Conservation (phyloP, 2,888 invertebrate genomes). For the Tetheella fluctuosa region DNA sequence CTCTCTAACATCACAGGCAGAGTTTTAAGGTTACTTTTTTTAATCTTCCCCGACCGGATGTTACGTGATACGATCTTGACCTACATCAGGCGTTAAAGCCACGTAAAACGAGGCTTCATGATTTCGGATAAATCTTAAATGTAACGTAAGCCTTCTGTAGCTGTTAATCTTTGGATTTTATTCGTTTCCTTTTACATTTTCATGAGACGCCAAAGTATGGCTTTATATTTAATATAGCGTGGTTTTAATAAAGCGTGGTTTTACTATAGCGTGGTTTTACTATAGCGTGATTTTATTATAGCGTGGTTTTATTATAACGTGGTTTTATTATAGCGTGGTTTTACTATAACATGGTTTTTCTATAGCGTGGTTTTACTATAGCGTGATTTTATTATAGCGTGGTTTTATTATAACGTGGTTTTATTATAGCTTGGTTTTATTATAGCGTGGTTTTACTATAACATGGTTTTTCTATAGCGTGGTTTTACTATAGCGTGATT, state of each 20-base stretch:
- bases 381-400: too few species aligned
- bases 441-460: too few species aligned
- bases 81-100: conserved; percentile 24
- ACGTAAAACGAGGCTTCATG: not conserved
- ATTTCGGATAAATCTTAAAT: conserved; percentile 8
- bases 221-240: not conserved
- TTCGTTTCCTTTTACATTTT: not conserved
- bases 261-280: too few species aligned
- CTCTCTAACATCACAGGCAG: not conserved
- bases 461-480: too few species aligned
- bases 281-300: too few species aligned
- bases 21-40: not conserved
- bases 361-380: too few species aligned
- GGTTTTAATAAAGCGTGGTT: not conserved
- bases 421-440: too few species aligned
- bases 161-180: conserved; percentile 7
- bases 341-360: too few species aligned
- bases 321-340: too few species aligned
- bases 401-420: too few species aligned
- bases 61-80: conserved; percentile 33
- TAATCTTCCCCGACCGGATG: conserved; percentile 3
- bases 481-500: too few species aligned
- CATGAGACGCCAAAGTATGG: not conserved
- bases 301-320: too few species aligned
- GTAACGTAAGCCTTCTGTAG: conserved; percentile 5